Conservation (phyloP, 53 echinoderm and acorn worm genomes). For the Paracentrotus lividus region DNA sequence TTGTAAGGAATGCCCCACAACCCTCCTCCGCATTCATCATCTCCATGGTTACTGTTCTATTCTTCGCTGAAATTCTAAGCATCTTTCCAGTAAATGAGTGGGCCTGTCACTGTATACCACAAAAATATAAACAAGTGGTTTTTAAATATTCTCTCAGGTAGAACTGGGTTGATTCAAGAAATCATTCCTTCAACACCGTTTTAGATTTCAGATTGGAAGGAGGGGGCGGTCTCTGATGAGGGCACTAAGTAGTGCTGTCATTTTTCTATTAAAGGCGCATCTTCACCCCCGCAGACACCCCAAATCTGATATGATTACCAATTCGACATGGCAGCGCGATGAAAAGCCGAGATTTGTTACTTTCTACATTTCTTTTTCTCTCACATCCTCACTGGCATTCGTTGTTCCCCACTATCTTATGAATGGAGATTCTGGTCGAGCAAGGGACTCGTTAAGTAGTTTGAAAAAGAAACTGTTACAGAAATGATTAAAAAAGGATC, state of each 20-base stretch:
- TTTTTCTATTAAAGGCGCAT: conserved; percentile 30
- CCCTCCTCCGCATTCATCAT: not conserved
- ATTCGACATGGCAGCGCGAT: not conserved
- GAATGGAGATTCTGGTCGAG: too few relatives aligned
- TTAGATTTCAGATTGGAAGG: conserved; percentile 29
- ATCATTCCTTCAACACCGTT: conserved; percentile 14
- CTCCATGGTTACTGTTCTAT: not conserved
- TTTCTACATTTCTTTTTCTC: not conserved
- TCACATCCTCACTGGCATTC: not conserved
- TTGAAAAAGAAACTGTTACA: not conserved
- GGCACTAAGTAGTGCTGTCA: conserved; percentile 46
- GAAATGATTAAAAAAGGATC: not conserved
- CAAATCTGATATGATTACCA: conserved; percentile 26
- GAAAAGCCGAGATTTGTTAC: not conserved
- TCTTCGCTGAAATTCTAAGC: not conserved
- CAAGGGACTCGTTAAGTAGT: not conserved
- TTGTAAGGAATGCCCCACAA: not conserved
- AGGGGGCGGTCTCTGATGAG: not conserved
- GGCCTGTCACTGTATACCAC: not conserved
- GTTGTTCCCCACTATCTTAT: not conserved
- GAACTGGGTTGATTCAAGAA: not conserved
- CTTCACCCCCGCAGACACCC: conserved; percentile 60
- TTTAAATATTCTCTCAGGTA: not conserved
- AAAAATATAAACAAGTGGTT: not conserved
- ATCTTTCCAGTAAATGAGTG: conserved; percentile 26